phyloP scores from a whole-genome alignment of 2,888 invertebrate species.

The Caenorhabditis sinica region DNA sequence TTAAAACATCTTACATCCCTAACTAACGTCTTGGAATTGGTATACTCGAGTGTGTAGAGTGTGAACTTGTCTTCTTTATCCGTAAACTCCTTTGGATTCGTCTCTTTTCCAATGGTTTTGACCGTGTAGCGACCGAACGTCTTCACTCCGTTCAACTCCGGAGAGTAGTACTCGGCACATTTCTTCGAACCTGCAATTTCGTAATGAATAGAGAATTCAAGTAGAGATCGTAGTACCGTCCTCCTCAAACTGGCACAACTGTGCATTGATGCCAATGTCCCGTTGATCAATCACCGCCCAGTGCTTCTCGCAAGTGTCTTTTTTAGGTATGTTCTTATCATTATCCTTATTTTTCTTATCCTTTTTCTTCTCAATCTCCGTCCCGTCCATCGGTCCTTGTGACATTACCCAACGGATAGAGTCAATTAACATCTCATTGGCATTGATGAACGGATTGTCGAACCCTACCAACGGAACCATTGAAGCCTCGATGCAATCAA shows the following conservation, averaged over 20 bases:
- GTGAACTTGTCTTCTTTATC: neutral
- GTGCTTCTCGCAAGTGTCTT: neutral
- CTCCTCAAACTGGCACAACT: too few relatives aligned
- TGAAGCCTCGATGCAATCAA: neutral
- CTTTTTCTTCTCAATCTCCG: neutral
- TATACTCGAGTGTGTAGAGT: neutral
- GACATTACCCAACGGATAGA: neutral
- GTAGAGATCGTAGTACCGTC: too few relatives aligned
- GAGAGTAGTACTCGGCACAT: neutral
- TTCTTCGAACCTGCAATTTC: neutral
- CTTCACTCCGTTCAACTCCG: neutral
- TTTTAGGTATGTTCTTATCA: too few relatives aligned
- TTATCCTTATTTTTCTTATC: too few relatives aligned
- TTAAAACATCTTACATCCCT: too few relatives aligned
- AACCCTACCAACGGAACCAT: neutral
- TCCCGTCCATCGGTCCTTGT: neutral
- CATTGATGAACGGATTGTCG: neutral
- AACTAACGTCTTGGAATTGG: neutral
- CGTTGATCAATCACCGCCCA: slow-evolving; percentile 4
- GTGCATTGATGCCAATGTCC: neutral
- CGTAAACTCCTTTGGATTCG: neutral
- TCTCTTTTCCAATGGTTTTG: neutral
- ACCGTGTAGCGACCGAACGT: neutral
- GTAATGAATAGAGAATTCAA: too few relatives aligned
- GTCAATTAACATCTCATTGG: neutral